Evolutionary conservation across 1,140 invertebrate genomes (phyloP), one percentile per base, ranked within the genome.

Genomic region (Procambarus virginalis): DNA sequence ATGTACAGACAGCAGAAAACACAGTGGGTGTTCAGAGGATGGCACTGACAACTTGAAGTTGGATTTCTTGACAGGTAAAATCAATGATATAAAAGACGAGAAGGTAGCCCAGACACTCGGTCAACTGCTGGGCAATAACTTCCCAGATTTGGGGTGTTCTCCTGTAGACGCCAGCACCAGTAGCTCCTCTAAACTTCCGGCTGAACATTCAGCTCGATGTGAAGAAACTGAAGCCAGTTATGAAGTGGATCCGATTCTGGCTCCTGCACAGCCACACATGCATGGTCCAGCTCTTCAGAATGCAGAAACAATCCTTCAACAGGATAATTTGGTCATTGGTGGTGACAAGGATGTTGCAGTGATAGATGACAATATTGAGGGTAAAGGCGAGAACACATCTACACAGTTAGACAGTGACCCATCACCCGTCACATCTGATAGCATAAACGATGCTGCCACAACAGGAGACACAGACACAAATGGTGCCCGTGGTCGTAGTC

Each of bases 401-500:
- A 17, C 12, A 17, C 6, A 12, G 10, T 4, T 5, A 0, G 17
- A 17, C 14, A 64, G 14, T 64, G 14, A 14, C 12, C 17, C 60
- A 17, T 17, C 60, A 20, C 60, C 4, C 12, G 17, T 14, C 17
- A 20, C 60, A 17, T 1, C 12, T 64, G 60, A 68, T 2, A 45
- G 45, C 22, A 8, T 46, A 8, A 10, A 6, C 8, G 58, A 48
- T 3, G 3, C 22, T 34, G 14, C n/a, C 4, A n/a, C 68, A 8
- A 9, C 68, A 20, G 46, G 0, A 9, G 46, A 14, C 1, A 9
- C 34, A 5, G 34, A 84, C 5, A 20, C 58, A 6, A 45, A 10
- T 20, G 70, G 49, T 10, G 48, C 81, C 49, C 68, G 87, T 17
- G 73, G 88, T 6, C 88, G 88, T 17, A 51, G 79, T 14, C 3